Conservation (phyloP, 2,113 vertebrate species). For the Alligator mississippiensis region DNA sequence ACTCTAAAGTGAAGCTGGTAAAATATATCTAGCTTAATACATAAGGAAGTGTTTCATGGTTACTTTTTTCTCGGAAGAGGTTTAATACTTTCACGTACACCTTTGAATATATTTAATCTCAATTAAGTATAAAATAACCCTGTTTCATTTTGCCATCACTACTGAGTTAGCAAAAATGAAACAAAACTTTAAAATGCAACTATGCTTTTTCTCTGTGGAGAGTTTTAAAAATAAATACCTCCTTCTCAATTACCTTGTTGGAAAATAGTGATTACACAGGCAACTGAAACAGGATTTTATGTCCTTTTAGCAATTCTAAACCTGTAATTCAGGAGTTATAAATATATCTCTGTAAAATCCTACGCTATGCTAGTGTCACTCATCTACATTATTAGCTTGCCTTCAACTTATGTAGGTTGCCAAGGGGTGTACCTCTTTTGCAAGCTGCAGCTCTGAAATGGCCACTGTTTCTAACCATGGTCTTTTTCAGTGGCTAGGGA, state of each 20-base stretch:
- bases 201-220: neutral
- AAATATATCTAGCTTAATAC: neutral
- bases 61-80: neutral
- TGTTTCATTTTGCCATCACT: neutral
- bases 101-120: neutral
- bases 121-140: neutral
- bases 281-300: conserved; percentile 26
- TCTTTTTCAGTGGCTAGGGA: no score
- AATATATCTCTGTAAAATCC: neutral
- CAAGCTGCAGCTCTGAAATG: neutral
- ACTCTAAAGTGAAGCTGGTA: neutral
- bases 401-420: neutral
- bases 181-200: conserved; percentile 25
- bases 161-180: neutral
- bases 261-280: conserved; percentile 49
- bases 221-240: conserved; percentile 40
- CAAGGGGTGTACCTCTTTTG: neutral
- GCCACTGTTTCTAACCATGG: no score
- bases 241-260: conserved; percentile 54
- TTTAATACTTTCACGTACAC: neutral
- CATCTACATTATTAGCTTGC: neutral
- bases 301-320: conserved; percentile 26
- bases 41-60: neutral
- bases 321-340: neutral
- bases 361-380: neutral